Evolutionary conservation across 2,797 vertebrate genomes (phyloP).

Genomic region (Crenuchus spilurus): DNA sequence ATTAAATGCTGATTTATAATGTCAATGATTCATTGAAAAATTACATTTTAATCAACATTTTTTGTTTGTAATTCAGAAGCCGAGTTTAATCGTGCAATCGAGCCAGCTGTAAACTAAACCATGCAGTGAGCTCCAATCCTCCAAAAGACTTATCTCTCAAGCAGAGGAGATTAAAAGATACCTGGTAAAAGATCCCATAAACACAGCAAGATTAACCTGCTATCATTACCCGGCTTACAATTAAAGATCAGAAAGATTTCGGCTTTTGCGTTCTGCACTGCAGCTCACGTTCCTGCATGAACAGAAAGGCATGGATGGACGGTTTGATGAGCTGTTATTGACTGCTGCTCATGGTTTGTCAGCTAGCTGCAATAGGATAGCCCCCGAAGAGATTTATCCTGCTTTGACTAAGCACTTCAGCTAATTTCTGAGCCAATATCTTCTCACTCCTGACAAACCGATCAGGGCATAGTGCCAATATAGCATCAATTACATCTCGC

Average conservation of each 20-base stretch:
- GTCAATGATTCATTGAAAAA: neutral
- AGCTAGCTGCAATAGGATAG: slow-evolving; percentile 18
- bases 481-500: neutral
- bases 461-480: slow-evolving; percentile 7
- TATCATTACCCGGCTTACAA: neutral
- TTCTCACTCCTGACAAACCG: slow-evolving; percentile 16
- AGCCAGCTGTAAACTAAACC: neutral
- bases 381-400: slow-evolving; percentile 6
- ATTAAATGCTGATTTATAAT: neutral
- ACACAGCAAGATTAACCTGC: neutral
- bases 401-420: slow-evolving; percentile 11
- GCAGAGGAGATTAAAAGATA: neutral
- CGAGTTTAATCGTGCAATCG: neutral
- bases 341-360: neutral
- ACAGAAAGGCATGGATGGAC: slow-evolving; percentile 13
- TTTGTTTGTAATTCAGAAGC: neutral
- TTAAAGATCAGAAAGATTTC: slow-evolving; percentile 1
- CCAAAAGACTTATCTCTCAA: neutral
- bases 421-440: slow-evolving; percentile 16
- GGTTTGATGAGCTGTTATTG: slow-evolving; percentile 11
- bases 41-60: no score
- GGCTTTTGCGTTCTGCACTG: slow-evolving; percentile 6
- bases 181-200: neutral
- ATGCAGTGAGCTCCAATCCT: neutral
- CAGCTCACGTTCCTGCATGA: neutral